These are phyloP conservation scores for Clarias gariepinus DNA, from an alignment of 2,113 vertebrate genomes.

Conservation along the genomic window DNA sequence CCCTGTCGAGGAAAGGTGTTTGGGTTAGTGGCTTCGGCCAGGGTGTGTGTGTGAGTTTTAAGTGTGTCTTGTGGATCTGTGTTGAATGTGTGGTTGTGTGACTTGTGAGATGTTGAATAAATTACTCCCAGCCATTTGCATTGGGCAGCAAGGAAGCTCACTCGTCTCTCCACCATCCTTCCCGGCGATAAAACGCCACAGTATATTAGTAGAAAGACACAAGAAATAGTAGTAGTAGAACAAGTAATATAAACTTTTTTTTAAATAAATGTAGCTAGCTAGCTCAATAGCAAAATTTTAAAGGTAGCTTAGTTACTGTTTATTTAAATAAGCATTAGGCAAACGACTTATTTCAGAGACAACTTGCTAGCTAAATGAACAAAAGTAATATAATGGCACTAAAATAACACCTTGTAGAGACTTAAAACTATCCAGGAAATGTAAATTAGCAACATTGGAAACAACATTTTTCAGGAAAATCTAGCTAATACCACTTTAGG, in stretches of 20 bases:
- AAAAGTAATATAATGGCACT: not conserved
- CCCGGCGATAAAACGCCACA: too few relatives aligned
- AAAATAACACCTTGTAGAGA: not conserved
- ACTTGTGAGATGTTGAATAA: too few relatives aligned
- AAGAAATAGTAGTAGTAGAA: not conserved
- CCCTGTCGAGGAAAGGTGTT: too few relatives aligned
- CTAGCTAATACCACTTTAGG: not conserved
- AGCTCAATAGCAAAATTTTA: not conserved
- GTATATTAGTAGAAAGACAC: too few relatives aligned
- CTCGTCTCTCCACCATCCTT: too few relatives aligned
- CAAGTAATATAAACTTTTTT: not conserved
- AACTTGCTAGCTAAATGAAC: not conserved
- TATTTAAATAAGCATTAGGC: too few relatives aligned
- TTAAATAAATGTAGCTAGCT: not conserved
- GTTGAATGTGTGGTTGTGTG: too few relatives aligned
- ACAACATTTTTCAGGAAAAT: not conserved
- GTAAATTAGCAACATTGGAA: not conserved
- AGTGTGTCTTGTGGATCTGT: too few relatives aligned
- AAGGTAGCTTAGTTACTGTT: not conserved
- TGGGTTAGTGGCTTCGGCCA: too few relatives aligned
- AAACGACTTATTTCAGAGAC: not conserved
- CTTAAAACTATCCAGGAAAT: not conserved
- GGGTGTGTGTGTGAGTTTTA: too few relatives aligned
- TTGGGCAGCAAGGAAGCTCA: too few relatives aligned
- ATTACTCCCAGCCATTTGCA: too few relatives aligned